A percentile compares a stretch with the other conserved stretches of the same genome.
phyloP scores from a whole-genome alignment of 2,113 vertebrate species.

The Callospermophilus lateralis region DNA sequence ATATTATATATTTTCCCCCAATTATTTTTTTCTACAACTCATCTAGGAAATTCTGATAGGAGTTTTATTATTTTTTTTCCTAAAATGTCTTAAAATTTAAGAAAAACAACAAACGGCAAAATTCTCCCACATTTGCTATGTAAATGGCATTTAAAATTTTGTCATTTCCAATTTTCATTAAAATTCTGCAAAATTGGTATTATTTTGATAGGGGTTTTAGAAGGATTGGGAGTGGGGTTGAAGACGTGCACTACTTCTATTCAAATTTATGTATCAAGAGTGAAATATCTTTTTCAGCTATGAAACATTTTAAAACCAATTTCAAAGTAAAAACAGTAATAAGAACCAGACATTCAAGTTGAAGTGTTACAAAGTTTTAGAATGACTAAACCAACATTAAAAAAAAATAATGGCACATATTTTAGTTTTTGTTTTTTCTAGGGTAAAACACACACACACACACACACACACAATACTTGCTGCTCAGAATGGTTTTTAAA shows the following conservation, averaged over 20 bases:
- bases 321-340: not conserved
- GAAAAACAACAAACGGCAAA: not conserved
- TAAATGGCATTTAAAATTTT: not conserved
- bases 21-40: not conserved
- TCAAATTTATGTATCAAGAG: not conserved
- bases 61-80: not conserved
- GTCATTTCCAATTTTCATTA: not conserved
- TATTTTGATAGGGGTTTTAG: not conserved
- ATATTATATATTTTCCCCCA: not conserved
- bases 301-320: not conserved
- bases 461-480: not conserved
- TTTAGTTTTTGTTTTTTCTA: constrained; percentile 16
- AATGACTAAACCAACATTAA: not conserved
- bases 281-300: not conserved
- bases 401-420: not conserved
- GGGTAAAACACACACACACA: not conserved
- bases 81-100: not conserved
- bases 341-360: not conserved
- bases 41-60: not conserved
- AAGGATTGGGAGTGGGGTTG: not conserved
- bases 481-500: not conserved
- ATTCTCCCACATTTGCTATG: not conserved
- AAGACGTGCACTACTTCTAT: not conserved
- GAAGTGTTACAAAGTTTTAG: not conserved
- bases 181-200: not conserved